These are phyloP conservation scores for Gonocerus acuteangulatus DNA, from an alignment of 2,888 invertebrate species.

Conservation along the genomic window DNA sequence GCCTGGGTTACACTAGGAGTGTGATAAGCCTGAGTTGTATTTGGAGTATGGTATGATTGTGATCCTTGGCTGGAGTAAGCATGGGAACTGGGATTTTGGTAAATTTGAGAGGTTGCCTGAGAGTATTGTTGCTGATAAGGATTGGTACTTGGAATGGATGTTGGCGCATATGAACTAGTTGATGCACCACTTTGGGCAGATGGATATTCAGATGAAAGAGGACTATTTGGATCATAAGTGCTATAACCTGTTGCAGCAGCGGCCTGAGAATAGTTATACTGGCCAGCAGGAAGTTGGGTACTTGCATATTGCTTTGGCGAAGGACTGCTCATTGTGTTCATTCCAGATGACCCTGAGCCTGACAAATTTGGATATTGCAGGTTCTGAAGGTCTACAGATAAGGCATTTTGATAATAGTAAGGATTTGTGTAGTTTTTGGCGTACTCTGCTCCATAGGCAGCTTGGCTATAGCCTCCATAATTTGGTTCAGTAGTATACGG, in stretches of 20 bases:
- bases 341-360: not conserved
- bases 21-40: not conserved
- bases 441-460: slow-evolving; percentile 8
- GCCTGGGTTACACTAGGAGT: slow-evolving; percentile 6
- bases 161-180: not conserved
- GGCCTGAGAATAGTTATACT: slow-evolving; percentile 7
- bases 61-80: too few species aligned
- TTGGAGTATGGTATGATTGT: not conserved
- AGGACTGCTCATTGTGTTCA: not conserved
- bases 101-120: not conserved
- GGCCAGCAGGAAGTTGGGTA: not conserved
- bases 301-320: not conserved
- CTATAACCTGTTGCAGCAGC: not conserved
- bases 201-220: not conserved
- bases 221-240: slow-evolving; percentile 7
- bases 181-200: not conserved
- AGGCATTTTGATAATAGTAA: slow-evolving; percentile 13
- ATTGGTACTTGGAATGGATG: not conserved
- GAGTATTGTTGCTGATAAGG: not conserved
- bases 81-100: too few species aligned
- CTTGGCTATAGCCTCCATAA: slow-evolving; percentile 4
- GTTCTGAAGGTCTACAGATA: slow-evolving; percentile 5
- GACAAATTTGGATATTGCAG: slow-evolving; percentile 17
- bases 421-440: not conserved
- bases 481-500: not conserved